phyloP scores from a whole-genome alignment of 2,797 vertebrate genomes.

The Phoebastria nigripes region DNA sequence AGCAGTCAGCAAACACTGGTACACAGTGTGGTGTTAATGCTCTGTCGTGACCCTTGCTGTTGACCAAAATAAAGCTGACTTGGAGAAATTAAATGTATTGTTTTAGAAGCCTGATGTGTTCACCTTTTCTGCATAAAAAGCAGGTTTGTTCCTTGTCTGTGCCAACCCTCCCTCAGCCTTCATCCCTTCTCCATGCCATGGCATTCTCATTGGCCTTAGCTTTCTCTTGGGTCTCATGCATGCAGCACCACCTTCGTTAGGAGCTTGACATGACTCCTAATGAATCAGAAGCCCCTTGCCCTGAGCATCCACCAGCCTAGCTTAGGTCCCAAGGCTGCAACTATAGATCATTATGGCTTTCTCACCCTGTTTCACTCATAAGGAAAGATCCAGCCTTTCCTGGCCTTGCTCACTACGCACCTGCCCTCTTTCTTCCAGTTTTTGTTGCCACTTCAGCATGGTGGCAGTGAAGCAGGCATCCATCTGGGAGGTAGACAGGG shows the following conservation, averaged over 20 bases:
- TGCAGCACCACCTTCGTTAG: not conserved
- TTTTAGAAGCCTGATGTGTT: not conserved
- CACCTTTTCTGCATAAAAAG: not conserved
- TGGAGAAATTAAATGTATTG: not conserved
- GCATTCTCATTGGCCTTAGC: accelerated
- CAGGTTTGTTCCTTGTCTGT: not conserved
- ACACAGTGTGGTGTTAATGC: not conserved
- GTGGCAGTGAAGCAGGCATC: not conserved
- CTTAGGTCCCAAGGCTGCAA: not conserved
- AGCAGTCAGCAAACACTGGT: not conserved
- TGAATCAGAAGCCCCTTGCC: not conserved
- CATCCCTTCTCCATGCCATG: not conserved
- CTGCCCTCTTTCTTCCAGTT: not conserved
- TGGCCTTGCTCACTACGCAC: accelerated
- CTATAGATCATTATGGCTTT: not conserved
- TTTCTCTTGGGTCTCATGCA: not conserved
- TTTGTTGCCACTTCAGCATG: not conserved
- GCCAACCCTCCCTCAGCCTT: not conserved
- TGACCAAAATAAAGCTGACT: not conserved
- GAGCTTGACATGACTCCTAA: not conserved
- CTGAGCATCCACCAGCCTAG: not conserved
- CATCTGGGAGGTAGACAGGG: not conserved
- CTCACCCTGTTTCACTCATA: not conserved
- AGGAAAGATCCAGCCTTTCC: not conserved
- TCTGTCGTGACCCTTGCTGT: not conserved